These are phyloP conservation scores for Lacerta bilineata DNA, from an alignment of 2,797 vertebrate species.

Conservation along the genomic window DNA sequence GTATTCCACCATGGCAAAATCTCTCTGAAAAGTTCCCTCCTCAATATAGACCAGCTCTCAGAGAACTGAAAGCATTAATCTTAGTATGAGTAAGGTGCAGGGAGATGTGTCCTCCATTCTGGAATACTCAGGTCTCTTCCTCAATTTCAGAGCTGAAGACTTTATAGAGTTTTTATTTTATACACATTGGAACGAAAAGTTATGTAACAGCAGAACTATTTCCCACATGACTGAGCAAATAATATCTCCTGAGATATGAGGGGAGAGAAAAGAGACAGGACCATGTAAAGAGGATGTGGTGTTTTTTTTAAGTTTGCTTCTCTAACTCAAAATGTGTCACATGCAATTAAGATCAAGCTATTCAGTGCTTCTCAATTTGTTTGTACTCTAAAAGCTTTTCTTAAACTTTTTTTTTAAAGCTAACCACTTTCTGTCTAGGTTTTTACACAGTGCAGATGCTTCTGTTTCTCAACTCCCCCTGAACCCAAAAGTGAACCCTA, in stretches of 20 bases:
- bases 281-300: background rate
- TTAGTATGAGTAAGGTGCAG: background rate
- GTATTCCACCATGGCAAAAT: no score
- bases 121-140: background rate
- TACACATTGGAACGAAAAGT: constrained; percentile 17
- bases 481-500: constrained; percentile 5
- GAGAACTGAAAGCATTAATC: background rate
- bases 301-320: background rate
- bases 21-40: no score
- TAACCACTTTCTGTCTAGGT: background rate
- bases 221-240: background rate
- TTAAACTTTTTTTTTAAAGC: background rate
- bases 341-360: constrained; percentile 11
- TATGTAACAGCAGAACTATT: background rate
- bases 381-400: constrained; percentile 4
- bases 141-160: background rate
- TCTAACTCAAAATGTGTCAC: background rate
- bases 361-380: background rate
- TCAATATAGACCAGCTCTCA: background rate
- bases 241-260: background rate
- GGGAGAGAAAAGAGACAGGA: background rate
- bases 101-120: background rate
- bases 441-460: background rate
- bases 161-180: background rate
- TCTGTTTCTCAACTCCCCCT: background rate